phyloP scores from a whole-genome alignment of 2,888 invertebrate genomes.

The Pecten maximus region DNA sequence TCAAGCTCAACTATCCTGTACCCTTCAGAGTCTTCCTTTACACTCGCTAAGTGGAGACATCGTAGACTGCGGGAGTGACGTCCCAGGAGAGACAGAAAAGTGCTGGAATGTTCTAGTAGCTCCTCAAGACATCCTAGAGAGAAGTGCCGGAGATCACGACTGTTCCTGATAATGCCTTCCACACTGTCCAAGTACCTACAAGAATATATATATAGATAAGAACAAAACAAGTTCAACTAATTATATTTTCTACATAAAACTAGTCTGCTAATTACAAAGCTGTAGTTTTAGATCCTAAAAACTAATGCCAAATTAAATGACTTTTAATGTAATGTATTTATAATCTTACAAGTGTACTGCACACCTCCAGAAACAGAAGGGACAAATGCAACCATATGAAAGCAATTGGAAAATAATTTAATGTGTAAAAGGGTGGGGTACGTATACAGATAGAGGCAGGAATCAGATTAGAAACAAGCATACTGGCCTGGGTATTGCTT shows the following conservation, averaged over 20 bases:
- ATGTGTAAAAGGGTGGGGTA: too few relatives aligned
- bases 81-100: slow-evolving; percentile 83
- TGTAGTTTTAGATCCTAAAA: too few relatives aligned
- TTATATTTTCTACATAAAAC: neutral
- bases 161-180: slow-evolving; percentile 83
- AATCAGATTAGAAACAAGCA: too few relatives aligned
- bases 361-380: too few relatives aligned
- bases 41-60: slow-evolving; percentile 88
- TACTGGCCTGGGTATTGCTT: too few relatives aligned
- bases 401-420: too few relatives aligned
- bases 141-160: slow-evolving; percentile 83
- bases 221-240: neutral
- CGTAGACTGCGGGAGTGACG: slow-evolving; percentile 85
- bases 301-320: too few relatives aligned
- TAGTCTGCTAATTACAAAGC: too few relatives aligned
- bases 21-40: slow-evolving; percentile 89
- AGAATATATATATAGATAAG: neutral
- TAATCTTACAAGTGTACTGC: too few relatives aligned
- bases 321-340: too few relatives aligned
- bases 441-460: too few relatives aligned
- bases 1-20: slow-evolving; percentile 86
- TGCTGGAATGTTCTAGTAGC: slow-evolving; percentile 76
- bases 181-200: slow-evolving; percentile 81
- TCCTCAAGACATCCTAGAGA: slow-evolving; percentile 85
- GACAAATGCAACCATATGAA: too few relatives aligned